Base-by-base conservation (phyloP, 2,888 invertebrate species). In the Steinernema hermaphroditum region DNA sequence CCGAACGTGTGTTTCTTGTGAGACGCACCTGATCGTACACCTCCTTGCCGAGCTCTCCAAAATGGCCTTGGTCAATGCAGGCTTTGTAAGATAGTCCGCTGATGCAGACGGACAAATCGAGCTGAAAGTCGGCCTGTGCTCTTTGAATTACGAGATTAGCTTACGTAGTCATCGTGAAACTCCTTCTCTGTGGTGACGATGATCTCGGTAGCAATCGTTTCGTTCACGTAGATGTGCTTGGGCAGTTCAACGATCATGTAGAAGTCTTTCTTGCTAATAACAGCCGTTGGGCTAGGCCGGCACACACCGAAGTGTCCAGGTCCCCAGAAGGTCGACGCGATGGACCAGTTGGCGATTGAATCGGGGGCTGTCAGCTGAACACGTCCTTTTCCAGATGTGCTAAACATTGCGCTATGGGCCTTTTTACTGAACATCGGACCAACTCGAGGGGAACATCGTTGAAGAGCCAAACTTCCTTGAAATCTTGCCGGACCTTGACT, bases 391-490 rank as follows among this genome's bases (percentile, higher is more conserved):
- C 73, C 73, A 22, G 27, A 29, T 12, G 24, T 8, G 9, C 75
- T 75, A 9, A 57, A 75, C 12, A 2, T 27, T 70, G 2, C 8
- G 4, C 16, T 14, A n/a, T 22, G 27, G 14, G 12, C 43, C 12
- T 9, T 57, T 49, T 57, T 41, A 72, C n/a, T n/a, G n/a, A n/a
- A n/a, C n/a, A n/a, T n/a, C n/a, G 2, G 14, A 50, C 75, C 72
- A 27, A 84, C 83, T 75, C 78, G 12, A 85, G 72, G 22, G 71
- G 49, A 57, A 77, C 75, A 34, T 82, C 78, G 50, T 85, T 81
- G 50, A 85, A 85, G n/a, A 83, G 76, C 85, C 84, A 85, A 2
- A 83, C 83, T 75, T 85, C 84, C 8, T 82, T 83, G 69, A 85
- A 85, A 69, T 78, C 75, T 50, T 76, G 70, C 19, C 79, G 22